These are phyloP conservation scores for Mesocricetus auratus DNA, from an alignment of 2,113 vertebrate genomes.

Conservation along the genomic window DNA sequence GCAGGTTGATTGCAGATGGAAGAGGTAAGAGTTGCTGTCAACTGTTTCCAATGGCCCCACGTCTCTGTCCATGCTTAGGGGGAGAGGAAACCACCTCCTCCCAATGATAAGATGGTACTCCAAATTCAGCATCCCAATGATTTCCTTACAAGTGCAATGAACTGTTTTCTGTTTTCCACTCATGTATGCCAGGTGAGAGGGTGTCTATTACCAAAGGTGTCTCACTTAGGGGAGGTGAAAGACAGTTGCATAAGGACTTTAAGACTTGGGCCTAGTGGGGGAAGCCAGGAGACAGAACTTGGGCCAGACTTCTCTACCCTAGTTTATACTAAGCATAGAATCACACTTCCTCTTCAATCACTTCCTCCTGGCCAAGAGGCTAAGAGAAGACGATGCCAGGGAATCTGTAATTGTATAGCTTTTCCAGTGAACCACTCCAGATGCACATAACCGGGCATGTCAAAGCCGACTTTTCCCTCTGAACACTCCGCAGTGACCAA, in stretches of 20 bases:
- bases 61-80: background rate
- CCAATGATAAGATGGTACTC: slow-evolving; percentile 6
- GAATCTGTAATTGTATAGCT: slow-evolving; percentile 72
- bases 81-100: background rate
- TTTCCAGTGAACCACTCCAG: slow-evolving; percentile 75
- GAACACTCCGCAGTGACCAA: slow-evolving; percentile 71
- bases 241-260: slow-evolving; percentile 27
- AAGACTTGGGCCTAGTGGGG: background rate
- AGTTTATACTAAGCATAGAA: slow-evolving; percentile 67
- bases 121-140: background rate
- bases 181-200: background rate
- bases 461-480: slow-evolving; percentile 63
- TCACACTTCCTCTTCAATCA: slow-evolving; percentile 70
- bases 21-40: slow-evolving; percentile 11
- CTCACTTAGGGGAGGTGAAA: background rate
- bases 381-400: slow-evolving; percentile 60
- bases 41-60: background rate
- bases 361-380: slow-evolving; percentile 59
- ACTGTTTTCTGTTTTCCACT: background rate
- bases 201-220: background rate
- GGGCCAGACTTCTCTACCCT: slow-evolving; percentile 53
- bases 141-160: background rate
- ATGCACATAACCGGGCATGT: slow-evolving; percentile 55
- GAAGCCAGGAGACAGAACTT: slow-evolving; percentile 58
- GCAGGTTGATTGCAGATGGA: background rate